Evolutionary conservation across 2,797 vertebrate species (phyloP), one percentile per base, ranked within the genome.

Genomic region (Chanos chanos): DNA sequence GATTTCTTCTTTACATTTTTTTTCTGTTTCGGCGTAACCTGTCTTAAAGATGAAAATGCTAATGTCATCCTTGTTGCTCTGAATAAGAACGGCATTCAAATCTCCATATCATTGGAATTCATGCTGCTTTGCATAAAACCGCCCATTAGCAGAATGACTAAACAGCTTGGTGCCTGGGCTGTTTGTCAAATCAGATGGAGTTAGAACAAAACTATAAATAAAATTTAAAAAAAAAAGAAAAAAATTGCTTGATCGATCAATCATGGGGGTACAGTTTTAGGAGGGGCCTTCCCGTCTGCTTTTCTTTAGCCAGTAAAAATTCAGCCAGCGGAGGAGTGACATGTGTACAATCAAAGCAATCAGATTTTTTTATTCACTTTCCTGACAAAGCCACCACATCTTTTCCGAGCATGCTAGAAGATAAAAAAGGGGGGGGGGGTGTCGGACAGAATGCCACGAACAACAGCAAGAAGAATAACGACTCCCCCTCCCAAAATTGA

Each of bases 141-240:
- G 74, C 85, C 83, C 87, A 89, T 90, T 90, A 89, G 84, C 83
- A 79, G 77, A 84, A 87, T 89, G 88, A 90, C 91, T 89, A 90
- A 89, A 89, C 89, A 81, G 80, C 81, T 81, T 85, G 87, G 86
- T 88, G 83, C 74, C 84, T 80, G 80, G 73, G 84, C 81, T 85
- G 85, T 90, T 89, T 90, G 85, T 90, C 88, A 91, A 88, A 86
- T 86, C 80, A 88, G 87, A 86, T 71, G 72, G 79, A 81, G 75
- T 71, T 74, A 79, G 74, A 68, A 24, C 2, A 56, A 31, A 10
- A 31, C 34, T 47, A 37, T 12, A 19, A 15, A 9, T 16, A 22
- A 10, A 12, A 3, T 12, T 7, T 15, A 16, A 36, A 19, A n/a
- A 10, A 28, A 74, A 72, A 37, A 72, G 56, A 61, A 72, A 69